Conservation (phyloP, 2,888 invertebrate genomes). For the Ommatoiulus sabulosus region DNA sequence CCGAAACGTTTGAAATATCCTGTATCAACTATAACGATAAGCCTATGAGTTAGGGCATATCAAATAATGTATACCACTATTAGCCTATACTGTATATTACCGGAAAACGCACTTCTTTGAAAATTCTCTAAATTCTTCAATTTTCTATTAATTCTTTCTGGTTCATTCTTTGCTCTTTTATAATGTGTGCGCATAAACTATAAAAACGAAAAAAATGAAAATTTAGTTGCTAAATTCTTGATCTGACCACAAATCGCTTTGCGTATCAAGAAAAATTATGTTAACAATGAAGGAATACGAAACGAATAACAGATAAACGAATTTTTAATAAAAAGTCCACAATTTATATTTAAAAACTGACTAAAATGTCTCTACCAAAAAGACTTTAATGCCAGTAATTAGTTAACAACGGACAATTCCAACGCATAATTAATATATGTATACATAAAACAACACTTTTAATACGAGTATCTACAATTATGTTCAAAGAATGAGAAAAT, state of each 20-base stretch:
- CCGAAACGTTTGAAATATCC: background rate
- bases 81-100: conserved; percentile 27
- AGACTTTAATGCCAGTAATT: conserved; percentile 13
- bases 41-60: background rate
- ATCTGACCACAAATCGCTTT: background rate
- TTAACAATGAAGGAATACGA: background rate
- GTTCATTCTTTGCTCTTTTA: background rate
- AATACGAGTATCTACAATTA: conserved; percentile 37
- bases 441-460: conserved; percentile 35
- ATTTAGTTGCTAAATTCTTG: too few species aligned
- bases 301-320: conserved; percentile 5
- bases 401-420: conserved; percentile 13
- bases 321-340: conserved; percentile 15
- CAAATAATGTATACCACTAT: background rate
- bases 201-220: background rate
- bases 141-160: background rate
- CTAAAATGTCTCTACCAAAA: conserved; percentile 25
- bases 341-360: conserved; percentile 21
- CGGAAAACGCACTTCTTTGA: background rate
- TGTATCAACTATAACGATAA: background rate
- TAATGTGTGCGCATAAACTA: background rate
- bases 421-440: conserved; percentile 11
- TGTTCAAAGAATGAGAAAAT: background rate
- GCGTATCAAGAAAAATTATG: background rate
- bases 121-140: background rate